A percentile compares a stretch with the other conserved stretches of the same genome.
These are phyloP conservation scores for Oasisia sp. DNA, from an alignment of 2,888 invertebrate species.

Conservation along the genomic window DNA sequence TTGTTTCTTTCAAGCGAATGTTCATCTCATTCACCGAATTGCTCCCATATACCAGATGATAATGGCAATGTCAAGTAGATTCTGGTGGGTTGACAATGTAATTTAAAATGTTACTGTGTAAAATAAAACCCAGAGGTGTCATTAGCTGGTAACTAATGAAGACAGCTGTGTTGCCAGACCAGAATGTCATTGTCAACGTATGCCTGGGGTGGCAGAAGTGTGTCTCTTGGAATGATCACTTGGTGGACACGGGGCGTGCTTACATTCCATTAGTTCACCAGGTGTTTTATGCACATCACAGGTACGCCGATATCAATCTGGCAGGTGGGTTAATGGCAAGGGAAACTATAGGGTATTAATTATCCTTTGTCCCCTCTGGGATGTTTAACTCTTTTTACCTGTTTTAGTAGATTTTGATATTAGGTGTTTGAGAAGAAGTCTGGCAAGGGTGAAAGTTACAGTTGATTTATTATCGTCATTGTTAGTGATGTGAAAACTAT, in stretches of 20 bases:
- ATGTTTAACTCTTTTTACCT: neutral
- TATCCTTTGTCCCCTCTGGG: neutral
- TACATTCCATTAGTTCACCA: neutral
- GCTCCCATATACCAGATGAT: neutral
- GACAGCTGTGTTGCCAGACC: neutral
- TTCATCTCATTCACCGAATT: too few relatives aligned
- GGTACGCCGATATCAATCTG: neutral
- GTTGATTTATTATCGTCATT: neutral
- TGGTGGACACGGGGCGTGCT: neutral
- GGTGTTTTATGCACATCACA: constrained; percentile 13
- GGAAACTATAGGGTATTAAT: constrained; percentile 13
- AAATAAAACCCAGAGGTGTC: neutral
- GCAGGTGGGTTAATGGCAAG: neutral
- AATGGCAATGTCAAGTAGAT: neutral
- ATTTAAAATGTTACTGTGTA: neutral
- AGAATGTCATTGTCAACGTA: neutral
- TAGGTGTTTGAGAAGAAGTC: neutral
- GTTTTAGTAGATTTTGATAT: neutral
- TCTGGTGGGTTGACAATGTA: neutral
- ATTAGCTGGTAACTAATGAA: neutral
- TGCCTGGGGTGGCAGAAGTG: neutral
- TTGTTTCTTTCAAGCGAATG: too few relatives aligned
- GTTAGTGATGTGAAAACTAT: neutral
- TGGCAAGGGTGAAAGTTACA: neutral
- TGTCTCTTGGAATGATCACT: constrained; percentile 7